These are phyloP conservation scores for Tortrix viridana DNA, from an alignment of 2,888 invertebrate species.

Conservation along the genomic window DNA sequence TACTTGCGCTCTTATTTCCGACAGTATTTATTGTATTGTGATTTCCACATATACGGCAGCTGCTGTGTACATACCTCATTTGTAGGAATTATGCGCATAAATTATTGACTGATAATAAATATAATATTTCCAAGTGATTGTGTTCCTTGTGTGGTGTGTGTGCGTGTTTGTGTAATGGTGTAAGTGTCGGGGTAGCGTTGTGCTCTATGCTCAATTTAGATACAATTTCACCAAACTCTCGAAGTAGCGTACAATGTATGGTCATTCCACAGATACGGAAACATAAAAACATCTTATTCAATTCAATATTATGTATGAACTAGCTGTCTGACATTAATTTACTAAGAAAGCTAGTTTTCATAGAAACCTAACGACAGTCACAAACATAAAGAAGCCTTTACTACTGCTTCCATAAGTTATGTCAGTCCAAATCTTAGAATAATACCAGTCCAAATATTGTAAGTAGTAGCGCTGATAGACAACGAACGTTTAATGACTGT, in stretches of 20 bases:
- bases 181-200: conserved; percentile 80
- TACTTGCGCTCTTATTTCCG: conserved; percentile 66
- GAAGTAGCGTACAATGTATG: conserved; percentile 78
- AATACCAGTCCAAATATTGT: conserved; percentile 12
- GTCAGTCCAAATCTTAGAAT: no score
- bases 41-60: conserved; percentile 78
- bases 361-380: conserved; percentile 24
- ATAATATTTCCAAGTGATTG: conserved; percentile 73
- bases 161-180: conserved; percentile 64
- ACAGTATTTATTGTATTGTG: conserved; percentile 80
- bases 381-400: conserved; percentile 18
- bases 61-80: conserved; percentile 71
- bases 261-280: conserved; percentile 32
- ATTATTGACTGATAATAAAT: conserved; percentile 80
- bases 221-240: conserved; percentile 82
- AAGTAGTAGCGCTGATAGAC: neutral
- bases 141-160: conserved; percentile 77
- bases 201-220: conserved; percentile 84
- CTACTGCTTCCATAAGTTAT: conserved; percentile 17
- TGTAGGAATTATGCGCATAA: conserved; percentile 76
- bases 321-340: neutral
- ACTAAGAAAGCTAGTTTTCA: neutral
- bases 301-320: neutral
- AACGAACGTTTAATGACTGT: neutral
- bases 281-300: neutral